A percentile compares a stretch with the other conserved stretches of the same genome.
Conservation (phyloP, 1,140 invertebrate species). For the Helicoverpa armigera region DNA sequence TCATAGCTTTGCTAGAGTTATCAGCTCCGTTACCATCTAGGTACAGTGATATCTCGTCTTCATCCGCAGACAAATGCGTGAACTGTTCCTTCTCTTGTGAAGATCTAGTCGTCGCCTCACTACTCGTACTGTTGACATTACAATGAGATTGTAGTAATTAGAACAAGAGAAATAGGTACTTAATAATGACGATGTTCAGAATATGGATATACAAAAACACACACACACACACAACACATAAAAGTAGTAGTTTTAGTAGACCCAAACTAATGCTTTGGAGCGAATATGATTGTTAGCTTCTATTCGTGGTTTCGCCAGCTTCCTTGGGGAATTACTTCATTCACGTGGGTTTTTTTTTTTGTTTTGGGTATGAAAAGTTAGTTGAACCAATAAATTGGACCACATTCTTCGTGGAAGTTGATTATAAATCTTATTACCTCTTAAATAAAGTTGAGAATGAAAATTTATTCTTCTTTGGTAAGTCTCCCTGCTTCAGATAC, state of each 20-base stretch:
- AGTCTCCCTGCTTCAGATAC: slow-evolving; percentile 92
- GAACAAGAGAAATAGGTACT: too few relatives aligned
- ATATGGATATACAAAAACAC: background rate
- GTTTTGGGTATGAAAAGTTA: too few relatives aligned
- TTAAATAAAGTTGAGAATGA: slow-evolving; percentile 95
- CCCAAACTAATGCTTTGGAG: too few relatives aligned
- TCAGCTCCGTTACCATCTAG: slow-evolving; percentile 88
- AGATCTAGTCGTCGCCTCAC: slow-evolving; percentile 75
- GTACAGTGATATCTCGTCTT: slow-evolving; percentile 91
- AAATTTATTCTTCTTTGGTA: slow-evolving; percentile 93
- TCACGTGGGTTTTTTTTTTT: too few relatives aligned
- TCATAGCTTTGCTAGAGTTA: slow-evolving; percentile 75
- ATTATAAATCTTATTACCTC: slow-evolving; percentile 83
- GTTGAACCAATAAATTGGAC: too few relatives aligned
- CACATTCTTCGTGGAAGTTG: background rate
- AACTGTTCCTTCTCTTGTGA: slow-evolving; percentile 76
- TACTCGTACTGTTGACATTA: slow-evolving; percentile 71
- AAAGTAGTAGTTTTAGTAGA: too few relatives aligned
- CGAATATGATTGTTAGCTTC: too few relatives aligned
- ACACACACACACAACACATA: too few relatives aligned
- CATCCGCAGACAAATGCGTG: slow-evolving; percentile 87
- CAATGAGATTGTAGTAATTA: background rate
- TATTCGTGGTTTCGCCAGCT: too few relatives aligned
- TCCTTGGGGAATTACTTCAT: too few relatives aligned
- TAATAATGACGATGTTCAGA: background rate